These are phyloP conservation scores for Autographa gamma DNA, from an alignment of 2,888 invertebrate genomes.

Conservation along the genomic window DNA sequence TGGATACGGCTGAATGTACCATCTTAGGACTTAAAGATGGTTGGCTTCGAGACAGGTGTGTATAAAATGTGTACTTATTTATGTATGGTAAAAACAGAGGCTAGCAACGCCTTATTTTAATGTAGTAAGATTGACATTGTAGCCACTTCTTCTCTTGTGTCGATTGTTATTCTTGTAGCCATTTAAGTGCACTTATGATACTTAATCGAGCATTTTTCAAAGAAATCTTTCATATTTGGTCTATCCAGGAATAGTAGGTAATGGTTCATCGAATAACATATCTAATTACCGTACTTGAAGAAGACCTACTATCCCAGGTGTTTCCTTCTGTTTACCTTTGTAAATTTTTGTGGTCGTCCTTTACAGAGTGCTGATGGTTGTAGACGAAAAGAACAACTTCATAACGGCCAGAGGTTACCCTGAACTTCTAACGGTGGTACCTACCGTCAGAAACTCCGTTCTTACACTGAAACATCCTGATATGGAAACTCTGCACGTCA, in stretches of 20 bases:
- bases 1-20: constrained; percentile 86
- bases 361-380: constrained; percentile 88
- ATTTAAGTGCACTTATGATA: no score
- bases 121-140: no score
- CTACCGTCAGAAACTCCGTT: constrained; percentile 84
- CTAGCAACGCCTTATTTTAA: background rate
- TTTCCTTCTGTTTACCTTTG: no score
- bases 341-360: background rate
- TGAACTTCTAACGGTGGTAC: constrained; percentile 86
- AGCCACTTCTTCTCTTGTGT: no score
- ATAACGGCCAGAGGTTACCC: constrained; percentile 89
- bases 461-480: constrained; percentile 87
- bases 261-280: no score
- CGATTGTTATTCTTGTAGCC: no score
- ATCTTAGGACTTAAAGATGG: constrained; percentile 87
- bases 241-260: no score
- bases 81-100: no score
- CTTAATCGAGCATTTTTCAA: no score
- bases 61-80: background rate
- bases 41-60: constrained; percentile 87
- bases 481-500: constrained; percentile 87
- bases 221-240: no score
- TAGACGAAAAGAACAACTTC: constrained; percentile 88
- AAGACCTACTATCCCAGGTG: no score
- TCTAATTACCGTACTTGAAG: no score